Percentiles rank a stretch among this genome's conserved stretches.
phyloP scores from a whole-genome alignment of 2,113 vertebrate genomes.

The Gymnarchus niloticus region DNA sequence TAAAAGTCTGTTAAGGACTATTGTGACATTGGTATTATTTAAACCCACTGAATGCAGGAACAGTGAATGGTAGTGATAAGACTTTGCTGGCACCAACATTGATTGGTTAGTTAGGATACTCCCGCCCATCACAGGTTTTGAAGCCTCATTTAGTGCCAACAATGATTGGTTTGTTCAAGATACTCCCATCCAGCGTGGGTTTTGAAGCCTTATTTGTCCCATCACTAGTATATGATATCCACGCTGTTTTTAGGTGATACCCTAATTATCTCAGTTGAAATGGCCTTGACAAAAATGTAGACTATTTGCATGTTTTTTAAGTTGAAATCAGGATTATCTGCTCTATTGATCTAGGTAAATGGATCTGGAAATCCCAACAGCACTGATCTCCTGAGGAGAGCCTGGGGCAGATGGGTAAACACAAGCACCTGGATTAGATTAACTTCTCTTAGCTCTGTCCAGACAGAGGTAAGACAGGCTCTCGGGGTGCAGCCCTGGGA shows the following conservation, averaged over 20 bases:
- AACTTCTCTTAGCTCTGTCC: not conserved
- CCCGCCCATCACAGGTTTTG: no score
- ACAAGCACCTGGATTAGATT: slow-evolving; percentile 2
- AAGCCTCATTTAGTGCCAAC: no score
- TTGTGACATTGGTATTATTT: slow-evolving; percentile 26
- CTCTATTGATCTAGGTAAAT: not conserved
- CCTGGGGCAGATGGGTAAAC: not conserved
- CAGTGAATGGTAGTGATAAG: no score
- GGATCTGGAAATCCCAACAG: not conserved
- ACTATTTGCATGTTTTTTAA: not conserved
- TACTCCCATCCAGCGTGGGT: no score
- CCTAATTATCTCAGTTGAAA: not conserved
- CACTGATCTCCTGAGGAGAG: not conserved
- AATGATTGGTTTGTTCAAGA: no score
- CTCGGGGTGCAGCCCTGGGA: no score
- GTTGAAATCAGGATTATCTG: not conserved
- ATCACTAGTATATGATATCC: no score
- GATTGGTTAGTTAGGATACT: no score
- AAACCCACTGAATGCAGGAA: not conserved
- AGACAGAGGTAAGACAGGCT: not conserved
- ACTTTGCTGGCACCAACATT: no score
- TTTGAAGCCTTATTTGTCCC: no score
- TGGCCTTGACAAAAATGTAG: not conserved
- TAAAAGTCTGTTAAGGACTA: slow-evolving; percentile 11
- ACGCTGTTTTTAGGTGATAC: no score